Conservation (phyloP, 1,140 invertebrate species). For the Bombus confusus region DNA sequence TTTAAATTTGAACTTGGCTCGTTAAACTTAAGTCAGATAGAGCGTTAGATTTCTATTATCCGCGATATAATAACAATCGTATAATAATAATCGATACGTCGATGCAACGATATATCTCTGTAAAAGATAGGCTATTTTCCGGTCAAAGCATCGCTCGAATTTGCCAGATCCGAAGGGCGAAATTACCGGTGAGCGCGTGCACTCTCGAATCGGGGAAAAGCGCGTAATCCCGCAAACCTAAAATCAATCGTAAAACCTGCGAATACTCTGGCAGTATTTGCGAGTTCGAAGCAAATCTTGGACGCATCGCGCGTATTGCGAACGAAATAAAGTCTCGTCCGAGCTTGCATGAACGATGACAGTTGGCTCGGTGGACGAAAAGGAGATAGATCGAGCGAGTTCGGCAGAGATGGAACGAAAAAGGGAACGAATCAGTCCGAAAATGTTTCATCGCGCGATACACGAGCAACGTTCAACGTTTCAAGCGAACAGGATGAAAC, state of each 20-base stretch:
- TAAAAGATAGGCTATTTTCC: too few species aligned
- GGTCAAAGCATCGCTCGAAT: too few species aligned
- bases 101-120: too few species aligned
- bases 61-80: too few species aligned
- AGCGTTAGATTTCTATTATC: too few species aligned
- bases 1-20: too few species aligned
- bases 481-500: not conserved
- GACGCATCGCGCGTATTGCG: not conserved
- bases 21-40: too few species aligned
- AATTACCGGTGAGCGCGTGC: too few species aligned
- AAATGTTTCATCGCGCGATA: slow-evolving; percentile 2
- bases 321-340: not conserved
- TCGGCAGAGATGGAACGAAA: not conserved
- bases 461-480: slow-evolving; percentile 1
- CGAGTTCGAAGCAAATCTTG: slow-evolving; percentile 8
- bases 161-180: too few species aligned
- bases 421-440: slow-evolving; percentile 9
- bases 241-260: slow-evolving; percentile 4
- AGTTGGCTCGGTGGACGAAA: not conserved
- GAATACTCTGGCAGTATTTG: not conserved
- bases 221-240: too few species aligned
- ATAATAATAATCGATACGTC: too few species aligned
- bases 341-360: slow-evolving; percentile 5
- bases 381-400: not conserved
- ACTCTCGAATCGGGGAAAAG: too few species aligned